Percentiles rank a stretch among this genome's conserved stretches.
Conservation (phyloP, 2,797 vertebrate genomes). For the Cossypha heuglini region DNA sequence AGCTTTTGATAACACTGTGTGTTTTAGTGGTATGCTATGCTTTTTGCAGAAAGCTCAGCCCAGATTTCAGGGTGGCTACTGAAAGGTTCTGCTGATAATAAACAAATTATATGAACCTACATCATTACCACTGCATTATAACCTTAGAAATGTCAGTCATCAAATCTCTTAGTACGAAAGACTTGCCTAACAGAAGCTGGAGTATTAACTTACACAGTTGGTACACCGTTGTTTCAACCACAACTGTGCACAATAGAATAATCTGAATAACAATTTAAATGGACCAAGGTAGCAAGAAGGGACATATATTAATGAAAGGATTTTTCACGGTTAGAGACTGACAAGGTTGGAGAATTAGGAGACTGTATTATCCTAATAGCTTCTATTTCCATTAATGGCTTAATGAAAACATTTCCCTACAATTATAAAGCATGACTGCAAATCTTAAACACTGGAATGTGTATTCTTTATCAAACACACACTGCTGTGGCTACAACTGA, state of each 20-base stretch:
- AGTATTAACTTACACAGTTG: neutral
- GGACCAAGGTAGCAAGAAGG: neutral
- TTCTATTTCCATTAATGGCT: constrained; percentile 65
- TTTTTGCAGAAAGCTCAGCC: neutral
- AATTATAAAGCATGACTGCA: constrained; percentile 37
- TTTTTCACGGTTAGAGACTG: constrained; percentile 20
- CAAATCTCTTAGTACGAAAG: neutral
- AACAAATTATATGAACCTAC: neutral
- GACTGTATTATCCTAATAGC: constrained; percentile 49
- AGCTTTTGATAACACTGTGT: neutral
- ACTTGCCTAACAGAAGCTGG: neutral
- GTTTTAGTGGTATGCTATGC: neutral
- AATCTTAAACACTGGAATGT: constrained; percentile 8
- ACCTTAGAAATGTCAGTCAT: neutral
- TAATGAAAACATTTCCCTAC: constrained; percentile 57
- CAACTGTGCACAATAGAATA: neutral
- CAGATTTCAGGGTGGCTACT: neutral
- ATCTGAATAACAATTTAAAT: constrained; percentile 17
- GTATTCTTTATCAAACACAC: constrained; percentile 26
- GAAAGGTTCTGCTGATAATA: neutral
- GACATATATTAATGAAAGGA: neutral
- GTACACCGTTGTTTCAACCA: neutral
- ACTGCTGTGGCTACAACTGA: neutral
- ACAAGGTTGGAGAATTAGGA: neutral
- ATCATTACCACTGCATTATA: neutral